Percentiles rank a stretch among this genome's conserved stretches.
These are phyloP conservation scores for Hydropsyche tenuis DNA, from an alignment of 1,140 invertebrate species.

Conservation along the genomic window DNA sequence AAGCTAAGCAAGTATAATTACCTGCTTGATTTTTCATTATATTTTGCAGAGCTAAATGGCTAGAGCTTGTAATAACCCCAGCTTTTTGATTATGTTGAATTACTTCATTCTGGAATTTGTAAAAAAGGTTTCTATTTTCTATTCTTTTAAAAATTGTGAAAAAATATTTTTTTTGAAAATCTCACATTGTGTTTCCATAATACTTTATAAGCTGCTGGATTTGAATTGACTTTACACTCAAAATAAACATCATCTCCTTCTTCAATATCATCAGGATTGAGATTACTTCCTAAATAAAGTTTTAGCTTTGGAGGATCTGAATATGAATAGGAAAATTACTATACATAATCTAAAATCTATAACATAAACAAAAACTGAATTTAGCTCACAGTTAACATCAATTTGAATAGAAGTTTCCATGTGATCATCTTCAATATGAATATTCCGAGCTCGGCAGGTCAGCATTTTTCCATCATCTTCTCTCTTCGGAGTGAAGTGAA, in stretches of 20 bases:
- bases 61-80: slow-evolving; percentile 83
- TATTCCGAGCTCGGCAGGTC: slow-evolving; percentile 82
- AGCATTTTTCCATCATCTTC: slow-evolving; percentile 79
- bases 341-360: neutral
- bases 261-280: slow-evolving; percentile 87
- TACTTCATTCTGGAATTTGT: slow-evolving; percentile 70
- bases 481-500: slow-evolving; percentile 72
- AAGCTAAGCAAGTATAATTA: slow-evolving; percentile 86
- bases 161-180: slow-evolving; percentile 55
- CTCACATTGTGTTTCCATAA: slow-evolving; percentile 92
- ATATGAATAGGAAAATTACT: slow-evolving; percentile 45
- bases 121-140: too few relatives aligned
- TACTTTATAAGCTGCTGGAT: slow-evolving; percentile 86
- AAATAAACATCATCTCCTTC: slow-evolving; percentile 92
- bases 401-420: slow-evolving; percentile 80
- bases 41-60: slow-evolving; percentile 78
- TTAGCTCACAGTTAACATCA: slow-evolving; percentile 83
- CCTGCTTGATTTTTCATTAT: slow-evolving; percentile 80
- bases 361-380: neutral
- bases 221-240: slow-evolving; percentile 85
- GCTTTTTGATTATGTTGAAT: slow-evolving; percentile 81
- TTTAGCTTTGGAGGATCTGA: slow-evolving; percentile 77
- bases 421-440: slow-evolving; percentile 71
- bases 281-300: slow-evolving; percentile 78
- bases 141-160: too few relatives aligned